phyloP scores from a whole-genome alignment of 2,797 vertebrate genomes.

The Podarcis lilfordi region DNA sequence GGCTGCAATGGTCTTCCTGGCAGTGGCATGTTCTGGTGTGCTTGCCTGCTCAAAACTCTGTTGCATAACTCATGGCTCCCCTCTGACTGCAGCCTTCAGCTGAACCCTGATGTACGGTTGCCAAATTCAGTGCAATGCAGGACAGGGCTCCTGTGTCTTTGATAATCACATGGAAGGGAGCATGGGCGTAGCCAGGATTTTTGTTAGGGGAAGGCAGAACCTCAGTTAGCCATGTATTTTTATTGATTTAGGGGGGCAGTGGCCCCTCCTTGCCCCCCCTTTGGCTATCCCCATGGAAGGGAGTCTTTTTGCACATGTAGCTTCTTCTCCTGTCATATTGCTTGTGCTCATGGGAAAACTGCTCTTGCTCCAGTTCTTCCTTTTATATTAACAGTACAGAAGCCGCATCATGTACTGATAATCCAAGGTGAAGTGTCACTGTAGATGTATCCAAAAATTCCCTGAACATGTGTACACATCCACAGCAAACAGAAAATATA shows the following conservation, averaged over 20 bases:
- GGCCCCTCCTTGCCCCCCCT: no score
- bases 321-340: background rate
- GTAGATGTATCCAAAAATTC: background rate
- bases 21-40: background rate
- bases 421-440: no score
- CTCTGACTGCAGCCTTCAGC: background rate
- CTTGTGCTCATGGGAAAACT: background rate
- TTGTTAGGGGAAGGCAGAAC: no score
- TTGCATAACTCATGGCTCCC: background rate
- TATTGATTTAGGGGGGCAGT: no score
- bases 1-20: background rate
- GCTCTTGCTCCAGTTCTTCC: background rate
- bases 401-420: no score
- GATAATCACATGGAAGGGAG: background rate
- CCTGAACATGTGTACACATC: background rate
- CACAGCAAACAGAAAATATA: background rate
- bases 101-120: background rate
- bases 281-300: background rate
- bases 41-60: background rate
- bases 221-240: no score
- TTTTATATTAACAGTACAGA: background rate
- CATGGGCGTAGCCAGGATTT: no score
- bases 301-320: background rate
- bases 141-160: background rate
- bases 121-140: background rate